Percentiles rank a stretch among this genome's conserved stretches.
Evolutionary conservation across 2,113 vertebrate genomes (phyloP).

Genomic region (Vulpes vulpes): DNA sequence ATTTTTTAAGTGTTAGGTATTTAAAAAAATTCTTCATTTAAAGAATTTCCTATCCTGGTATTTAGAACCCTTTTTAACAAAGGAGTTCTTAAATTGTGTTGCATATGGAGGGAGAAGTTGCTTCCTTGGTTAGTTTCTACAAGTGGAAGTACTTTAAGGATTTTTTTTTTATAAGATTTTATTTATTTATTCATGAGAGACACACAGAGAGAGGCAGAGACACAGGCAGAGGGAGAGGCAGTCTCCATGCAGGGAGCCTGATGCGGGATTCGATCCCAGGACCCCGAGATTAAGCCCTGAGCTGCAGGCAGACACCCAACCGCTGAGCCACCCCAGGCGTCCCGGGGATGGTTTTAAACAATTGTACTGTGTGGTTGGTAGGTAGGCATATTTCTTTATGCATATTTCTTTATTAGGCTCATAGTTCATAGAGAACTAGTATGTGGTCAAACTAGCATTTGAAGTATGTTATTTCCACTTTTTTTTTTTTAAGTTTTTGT

Average conservation of each 20-base stretch:
- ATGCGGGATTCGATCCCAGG: no score
- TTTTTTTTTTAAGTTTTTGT: not conserved
- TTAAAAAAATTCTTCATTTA: constrained; percentile 17
- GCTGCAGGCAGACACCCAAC: no score
- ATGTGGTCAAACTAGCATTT: constrained; percentile 49
- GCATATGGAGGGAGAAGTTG: constrained; percentile 14
- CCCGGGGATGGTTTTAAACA: constrained; percentile 48
- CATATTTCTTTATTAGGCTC: constrained; percentile 54
- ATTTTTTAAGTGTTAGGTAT: not conserved
- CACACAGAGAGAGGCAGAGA: no score
- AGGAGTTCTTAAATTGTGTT: constrained; percentile 56
- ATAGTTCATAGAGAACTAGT: constrained; percentile 58
- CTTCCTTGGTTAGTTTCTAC: constrained; percentile 6
- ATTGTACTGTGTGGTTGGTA: not conserved
- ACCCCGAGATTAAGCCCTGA: no score
- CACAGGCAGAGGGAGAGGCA: no score
- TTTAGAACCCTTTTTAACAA: constrained; percentile 56
- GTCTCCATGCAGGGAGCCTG: no score
- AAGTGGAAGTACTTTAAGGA: constrained; percentile 29
- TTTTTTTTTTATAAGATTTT: no score
- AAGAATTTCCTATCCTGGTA: not conserved
- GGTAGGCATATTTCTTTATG: constrained; percentile 53
- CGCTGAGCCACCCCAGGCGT: no score
- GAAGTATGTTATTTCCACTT: constrained; percentile 25
- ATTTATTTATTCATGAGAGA: no score